Base-by-base conservation (phyloP, 2,888 invertebrate genomes). In the Dasypolia templi region DNA sequence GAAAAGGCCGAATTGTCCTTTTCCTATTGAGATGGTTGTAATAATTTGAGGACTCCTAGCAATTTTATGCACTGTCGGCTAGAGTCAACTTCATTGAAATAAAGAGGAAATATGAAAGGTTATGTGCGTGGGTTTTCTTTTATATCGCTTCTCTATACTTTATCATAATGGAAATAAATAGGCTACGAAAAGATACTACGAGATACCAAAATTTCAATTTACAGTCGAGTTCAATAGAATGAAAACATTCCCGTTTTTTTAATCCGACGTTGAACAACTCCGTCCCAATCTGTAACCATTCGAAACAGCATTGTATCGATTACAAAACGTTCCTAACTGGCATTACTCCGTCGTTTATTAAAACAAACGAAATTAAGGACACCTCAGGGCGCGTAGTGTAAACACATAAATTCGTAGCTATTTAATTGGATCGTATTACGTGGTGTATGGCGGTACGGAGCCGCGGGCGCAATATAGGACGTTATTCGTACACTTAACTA, bases 341-440 rank as follows among this genome's bases (percentile, higher is more conserved):
- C 75, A 87, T 84, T 81, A 80, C 83, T 77, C 75, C 84, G 85
- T 85, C 82, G 83, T 90, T 89, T 87, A 90, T 90, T 89, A 90
- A 89, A 90, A 86, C 85, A 80, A 88, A 89, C 89, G 72, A 87
- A 90, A 91, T 91, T 89, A 91, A 90, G 88, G 88, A 90, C 89
- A 90, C 90, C 89, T 90, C 84, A 89, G 85, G 88, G 88, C 86
- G 87, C 87, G 89, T 87, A 87, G 86, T 88, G 89, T 90, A 89
- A 82, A 87, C 88, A 90, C 91, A 92, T 94, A 94, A 94, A 94
- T 93, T 93, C 88, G 86, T 89, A 86, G 87, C 92, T 91, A 91
- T 95, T 94, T 94, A 95, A 95, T 95, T 93, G 93, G 93, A 92
- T 91, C 90, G 91, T 92, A 92, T 93, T 93, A 93, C 90, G 91